phyloP scores from a whole-genome alignment of 2,888 invertebrate species.

The Idaea biselata region DNA sequence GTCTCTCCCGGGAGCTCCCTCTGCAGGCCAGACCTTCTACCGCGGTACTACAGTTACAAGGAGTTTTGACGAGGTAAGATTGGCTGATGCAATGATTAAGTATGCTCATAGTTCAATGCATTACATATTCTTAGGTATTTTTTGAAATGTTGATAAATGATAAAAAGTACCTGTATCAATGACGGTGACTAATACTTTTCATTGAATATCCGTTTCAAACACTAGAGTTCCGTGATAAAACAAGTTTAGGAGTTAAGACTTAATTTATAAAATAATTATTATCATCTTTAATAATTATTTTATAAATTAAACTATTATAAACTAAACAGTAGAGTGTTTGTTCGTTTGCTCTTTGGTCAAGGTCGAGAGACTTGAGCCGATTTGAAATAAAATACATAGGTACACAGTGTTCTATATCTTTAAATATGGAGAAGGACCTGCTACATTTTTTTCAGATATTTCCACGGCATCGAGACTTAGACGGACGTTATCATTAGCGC shows the following conservation, averaged over 20 bases:
- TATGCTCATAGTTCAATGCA: not conserved
- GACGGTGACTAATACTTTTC: not conserved
- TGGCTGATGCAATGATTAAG: not conserved
- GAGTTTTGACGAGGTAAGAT: slow-evolving; percentile 47
- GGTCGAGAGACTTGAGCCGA: not conserved
- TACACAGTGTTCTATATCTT: not conserved
- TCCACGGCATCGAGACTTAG: too few relatives aligned
- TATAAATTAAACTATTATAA: too few relatives aligned
- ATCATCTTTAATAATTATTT: not conserved
- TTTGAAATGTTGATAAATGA: not conserved
- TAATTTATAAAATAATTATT: not conserved
- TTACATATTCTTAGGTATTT: too few relatives aligned
- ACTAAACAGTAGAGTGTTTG: not conserved
- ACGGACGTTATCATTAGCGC: too few relatives aligned
- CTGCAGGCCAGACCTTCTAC: slow-evolving; percentile 31
- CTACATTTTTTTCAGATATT: not conserved
- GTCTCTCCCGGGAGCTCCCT: slow-evolving; percentile 46
- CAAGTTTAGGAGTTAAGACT: too few relatives aligned
- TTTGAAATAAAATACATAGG: not conserved
- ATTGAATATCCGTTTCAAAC: not conserved
- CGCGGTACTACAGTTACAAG: slow-evolving; percentile 26
- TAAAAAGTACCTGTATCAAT: not conserved
- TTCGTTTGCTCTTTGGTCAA: not conserved
- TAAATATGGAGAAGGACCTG: not conserved
- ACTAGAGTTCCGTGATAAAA: not conserved